Base-by-base conservation (phyloP, 2,797 vertebrate genomes). In the Sparus aurata region DNA sequence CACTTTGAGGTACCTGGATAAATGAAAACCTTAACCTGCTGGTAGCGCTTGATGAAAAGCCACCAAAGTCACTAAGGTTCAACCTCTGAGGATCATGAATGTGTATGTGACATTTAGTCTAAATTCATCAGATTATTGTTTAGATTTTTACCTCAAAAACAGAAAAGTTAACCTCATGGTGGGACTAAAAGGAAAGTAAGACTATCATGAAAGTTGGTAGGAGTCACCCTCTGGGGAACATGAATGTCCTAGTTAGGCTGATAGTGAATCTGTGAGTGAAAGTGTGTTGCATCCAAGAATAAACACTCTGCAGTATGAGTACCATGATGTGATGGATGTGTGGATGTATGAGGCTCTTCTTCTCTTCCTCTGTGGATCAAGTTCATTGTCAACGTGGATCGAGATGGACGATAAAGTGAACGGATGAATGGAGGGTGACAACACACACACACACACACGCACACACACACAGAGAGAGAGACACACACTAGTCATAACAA, bases 401-500 rank as follows among this genome's bases (percentile, higher is more conserved):
- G 18, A 67, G 64, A 49, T 16, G 72, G 65, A 79, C 65, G 79
- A 73, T 18, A 23, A 43, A 53, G 6, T 18, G 50, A 55, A 70
- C 4, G 23, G 58, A 75, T 85, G 78, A 80, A 69, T 70, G 75
- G 77, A 83, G 75, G 73, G 60, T 17, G 69, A 60, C 13, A 70
- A 53, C 64, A 55, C n/a, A 20, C 23, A 38, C 34, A 45, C 69
- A 81, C 69, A 69, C 75, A 69, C 68, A 60, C 13, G 70, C 58
- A 20, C 20, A 84, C 75, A 67, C 43, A 71, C 65, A 52, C 65
- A 70, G 70, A 74, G 60, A 66, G 63, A 69, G 68, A 12, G 63
- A 81, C 69, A 69, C 75, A 69, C 68, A 45, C 46, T 30, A 74
- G 49, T 87, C 71, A 87, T 75, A 89, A 91, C 91, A 90, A 82